Base-by-base conservation (phyloP, 1,140 invertebrate genomes). In the Andrena cerasifolii region DNA sequence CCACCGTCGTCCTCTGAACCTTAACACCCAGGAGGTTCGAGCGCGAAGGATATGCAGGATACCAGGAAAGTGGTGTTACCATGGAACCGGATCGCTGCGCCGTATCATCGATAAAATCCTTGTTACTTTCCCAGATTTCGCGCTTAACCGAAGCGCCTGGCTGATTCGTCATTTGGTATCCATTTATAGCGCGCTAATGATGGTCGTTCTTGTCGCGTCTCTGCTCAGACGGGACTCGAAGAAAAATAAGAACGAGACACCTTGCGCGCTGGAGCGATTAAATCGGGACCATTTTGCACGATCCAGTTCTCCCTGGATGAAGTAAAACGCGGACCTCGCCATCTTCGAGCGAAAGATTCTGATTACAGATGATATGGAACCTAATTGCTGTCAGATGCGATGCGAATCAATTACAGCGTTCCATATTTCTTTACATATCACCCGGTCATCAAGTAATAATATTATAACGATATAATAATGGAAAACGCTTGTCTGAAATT, bases 11-110 rank as follows among this genome's bases (percentile, higher is more conserved):
- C 63, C 82, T 78, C 26, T 14, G 61, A 33, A 33, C 73, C 43
- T 79, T 62, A 80, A 80, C 78, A 73, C 56, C 78, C 18, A 26
- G 47, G 36, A 81, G 49, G 31, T 24, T 40, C 24, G 26, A n/a
- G 8, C 62, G 74, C 43, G 61, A n/a, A 58, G 33, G 36, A 36
- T 53, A 79, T 59, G 47, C 31, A 59, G 40, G 47, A 67, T 31
- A 36, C 31, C 47, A 71, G 45, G 45, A 43, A 31, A 71, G 62
- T 68, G 78, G 81, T 80, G 87, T 89, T 89, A 83, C 87, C 86
- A 88, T 88, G 86, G 85, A 56, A 84, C 61, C 80, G 67, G 58
- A 78, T 80, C 76, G 65, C 45, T 63, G 77, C 16, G 36, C 31
- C 28, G 59, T 56, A 31, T 70, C n/a, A 79, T 71, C 80, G 81